Conservation (phyloP, 2,888 invertebrate genomes). For the Drosophila melanosoma region DNA sequence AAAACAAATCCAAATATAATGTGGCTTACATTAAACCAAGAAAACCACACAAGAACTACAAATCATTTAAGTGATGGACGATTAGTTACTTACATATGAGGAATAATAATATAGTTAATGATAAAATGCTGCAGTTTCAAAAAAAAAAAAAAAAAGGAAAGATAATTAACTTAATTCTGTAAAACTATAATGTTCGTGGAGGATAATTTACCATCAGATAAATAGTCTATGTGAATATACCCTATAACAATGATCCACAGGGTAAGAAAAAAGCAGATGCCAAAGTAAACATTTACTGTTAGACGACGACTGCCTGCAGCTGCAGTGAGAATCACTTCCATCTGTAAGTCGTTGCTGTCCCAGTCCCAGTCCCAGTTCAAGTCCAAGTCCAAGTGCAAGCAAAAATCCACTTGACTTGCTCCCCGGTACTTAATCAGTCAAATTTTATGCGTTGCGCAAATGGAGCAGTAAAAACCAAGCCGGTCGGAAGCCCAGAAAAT, state of each 20-base stretch:
- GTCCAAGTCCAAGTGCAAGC: slow-evolving; percentile 6
- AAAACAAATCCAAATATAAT: slow-evolving; percentile 51
- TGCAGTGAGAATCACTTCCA: slow-evolving; percentile 43
- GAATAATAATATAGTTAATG: too few species aligned
- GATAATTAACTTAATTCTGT: background rate
- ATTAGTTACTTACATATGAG: background rate
- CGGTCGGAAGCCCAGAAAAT: background rate
- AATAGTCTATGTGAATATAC: background rate
- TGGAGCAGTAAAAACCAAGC: slow-evolving; percentile 20
- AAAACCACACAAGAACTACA: slow-evolving; percentile 1
- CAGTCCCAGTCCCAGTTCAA: background rate
- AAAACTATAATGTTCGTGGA: background rate
- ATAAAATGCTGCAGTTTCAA: background rate
- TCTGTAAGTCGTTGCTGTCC: background rate
- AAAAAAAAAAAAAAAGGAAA: too few species aligned
- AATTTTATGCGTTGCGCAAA: slow-evolving; percentile 57
- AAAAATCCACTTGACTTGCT: slow-evolving; percentile 50
- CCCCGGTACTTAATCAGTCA: slow-evolving; percentile 74
- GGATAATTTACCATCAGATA: background rate
- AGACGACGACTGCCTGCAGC: slow-evolving; percentile 67
- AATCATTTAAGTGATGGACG: background rate
- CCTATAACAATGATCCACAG: background rate
- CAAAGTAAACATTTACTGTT: slow-evolving; percentile 35
- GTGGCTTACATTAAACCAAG: slow-evolving; percentile 62
- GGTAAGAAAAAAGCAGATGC: slow-evolving; percentile 31